Evolutionary conservation across 2,888 invertebrate species (phyloP).

Genomic region (Oscheius sp.): DNA sequence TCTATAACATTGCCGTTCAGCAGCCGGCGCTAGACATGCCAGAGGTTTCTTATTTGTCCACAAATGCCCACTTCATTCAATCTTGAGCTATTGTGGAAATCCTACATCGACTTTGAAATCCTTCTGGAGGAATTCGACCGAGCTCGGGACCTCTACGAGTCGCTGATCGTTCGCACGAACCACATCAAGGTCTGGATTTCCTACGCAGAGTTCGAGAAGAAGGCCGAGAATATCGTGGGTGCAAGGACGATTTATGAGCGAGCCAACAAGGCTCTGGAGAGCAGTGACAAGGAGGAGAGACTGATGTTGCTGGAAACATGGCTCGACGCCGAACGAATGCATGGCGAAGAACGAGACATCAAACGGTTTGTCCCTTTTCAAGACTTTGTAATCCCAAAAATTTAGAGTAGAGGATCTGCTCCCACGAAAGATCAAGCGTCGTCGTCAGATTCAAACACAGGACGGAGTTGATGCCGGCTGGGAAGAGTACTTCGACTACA

Average conservation of each 20-base stretch:
- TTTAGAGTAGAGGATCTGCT: conserved; percentile 78
- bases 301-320: conserved; percentile 93
- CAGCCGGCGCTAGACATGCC: conserved; percentile 97
- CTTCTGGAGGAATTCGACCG: conserved; percentile 89
- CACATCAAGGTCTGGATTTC: conserved; percentile 99
- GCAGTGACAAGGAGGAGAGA: conserved; percentile 85
- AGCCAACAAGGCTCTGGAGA: conserved; percentile 84
- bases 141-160: conserved; percentile 89
- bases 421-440: conserved; percentile 92
- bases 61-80: too few relatives aligned
- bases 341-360: conserved; percentile 55
- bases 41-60: conserved; percentile 77
- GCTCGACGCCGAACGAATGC: conserved; percentile 88
- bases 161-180: conserved; percentile 89
- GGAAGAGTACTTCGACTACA: conserved; percentile 98
- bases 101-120: conserved; percentile 98
- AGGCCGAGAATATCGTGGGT: conserved; percentile 73
- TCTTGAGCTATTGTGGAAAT: conserved; percentile 87
- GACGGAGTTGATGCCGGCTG: conserved; percentile 95
- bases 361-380: conserved; percentile 22
- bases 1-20: conserved; percentile 92
- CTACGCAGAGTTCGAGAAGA: conserved; percentile 92
- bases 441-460: conserved; percentile 91
- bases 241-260: conserved; percentile 76
- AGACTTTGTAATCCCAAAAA: background rate